Base-by-base conservation (phyloP, 2,113 vertebrate genomes). In the Trichomycterus rosablanca region DNA sequence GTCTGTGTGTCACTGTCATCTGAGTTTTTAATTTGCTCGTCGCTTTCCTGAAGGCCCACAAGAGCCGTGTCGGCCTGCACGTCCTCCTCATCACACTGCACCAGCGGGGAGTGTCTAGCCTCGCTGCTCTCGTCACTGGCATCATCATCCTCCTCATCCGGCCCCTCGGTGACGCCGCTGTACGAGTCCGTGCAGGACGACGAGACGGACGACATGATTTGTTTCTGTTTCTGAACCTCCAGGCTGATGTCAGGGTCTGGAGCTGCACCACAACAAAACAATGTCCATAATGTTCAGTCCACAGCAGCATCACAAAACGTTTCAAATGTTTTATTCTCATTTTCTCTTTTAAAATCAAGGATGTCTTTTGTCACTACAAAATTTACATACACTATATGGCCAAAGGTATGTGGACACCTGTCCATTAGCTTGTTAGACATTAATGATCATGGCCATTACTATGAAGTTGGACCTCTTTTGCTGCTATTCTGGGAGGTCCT, bases 51-150 rank as follows among this genome's bases (percentile, higher is more conserved):
- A 55, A 64, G 84, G 76, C 54, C 56, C 9, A 81, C 78, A n/a
- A 96, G 81, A 3, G 82, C 84, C 18, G 79, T 89, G 76, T 98
- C 94, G 12, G 80, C 87, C 45, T 93, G 91, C 7, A 98, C 82
- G 1, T 95, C 93, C 58, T 98, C 95, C 60, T 97, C 94, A 0
- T 98, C 95, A 0, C 89, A 90, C 77, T 97, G 94, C 2, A 98
- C 74, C 0, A 89, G 26, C 0, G 88, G 92, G 0, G 83, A 79
- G 2, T 88, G 82, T 0, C 76, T 74, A 7, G 24, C 4, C 0
- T 37, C 22, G 14, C 74, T 51, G 58, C 75, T 83, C 11, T 86
- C 86, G 63, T 84, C 82, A 0, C 86, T 84, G 0, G 30, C 74
- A 2, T 32, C 84, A 2, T 30, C 84, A 6, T 79, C 77, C 1